A percentile compares a stretch with the other conserved stretches of the same genome.
Conservation (phyloP, 92 coral and sea anemone species). For the Paramuricea clavata region DNA sequence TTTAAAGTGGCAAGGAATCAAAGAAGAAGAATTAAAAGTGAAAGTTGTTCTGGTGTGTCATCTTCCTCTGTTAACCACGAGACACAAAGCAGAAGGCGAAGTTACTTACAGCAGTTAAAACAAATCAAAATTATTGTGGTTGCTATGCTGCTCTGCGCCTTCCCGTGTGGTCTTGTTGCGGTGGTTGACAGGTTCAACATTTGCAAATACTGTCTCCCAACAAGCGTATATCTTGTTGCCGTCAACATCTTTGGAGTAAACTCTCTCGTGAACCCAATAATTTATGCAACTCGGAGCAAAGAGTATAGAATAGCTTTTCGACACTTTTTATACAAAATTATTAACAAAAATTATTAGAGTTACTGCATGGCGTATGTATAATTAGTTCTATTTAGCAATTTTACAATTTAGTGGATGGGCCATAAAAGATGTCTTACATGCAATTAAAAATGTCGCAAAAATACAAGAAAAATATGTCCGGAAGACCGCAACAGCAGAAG, state of each 20-base stretch:
- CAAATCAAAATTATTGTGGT: neutral
- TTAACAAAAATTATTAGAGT: no score
- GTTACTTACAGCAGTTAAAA: neutral
- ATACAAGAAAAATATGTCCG: no score
- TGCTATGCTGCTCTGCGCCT: no score
- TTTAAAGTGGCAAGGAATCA: neutral
- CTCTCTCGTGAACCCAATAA: neutral
- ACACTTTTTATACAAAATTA: no score
- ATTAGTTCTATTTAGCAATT: no score
- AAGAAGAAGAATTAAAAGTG: neutral
- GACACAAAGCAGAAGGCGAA: neutral
- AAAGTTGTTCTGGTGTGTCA: neutral
- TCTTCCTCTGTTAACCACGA: neutral
- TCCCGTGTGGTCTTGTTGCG: no score
- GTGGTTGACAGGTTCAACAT: neutral
- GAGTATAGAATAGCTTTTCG: no score
- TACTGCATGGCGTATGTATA: no score
- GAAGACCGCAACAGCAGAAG: no score
- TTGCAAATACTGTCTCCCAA: neutral
- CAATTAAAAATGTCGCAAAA: no score
- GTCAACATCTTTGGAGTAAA: neutral
- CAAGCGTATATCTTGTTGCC: neutral
- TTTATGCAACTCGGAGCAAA: neutral
- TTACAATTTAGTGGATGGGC: no score
- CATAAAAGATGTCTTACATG: no score